Percentiles rank a stretch among this genome's conserved stretches.
These are phyloP conservation scores for Astatoreochromis straeleni DNA, from an alignment of 2,113 vertebrate genomes.

Conservation along the genomic window DNA sequence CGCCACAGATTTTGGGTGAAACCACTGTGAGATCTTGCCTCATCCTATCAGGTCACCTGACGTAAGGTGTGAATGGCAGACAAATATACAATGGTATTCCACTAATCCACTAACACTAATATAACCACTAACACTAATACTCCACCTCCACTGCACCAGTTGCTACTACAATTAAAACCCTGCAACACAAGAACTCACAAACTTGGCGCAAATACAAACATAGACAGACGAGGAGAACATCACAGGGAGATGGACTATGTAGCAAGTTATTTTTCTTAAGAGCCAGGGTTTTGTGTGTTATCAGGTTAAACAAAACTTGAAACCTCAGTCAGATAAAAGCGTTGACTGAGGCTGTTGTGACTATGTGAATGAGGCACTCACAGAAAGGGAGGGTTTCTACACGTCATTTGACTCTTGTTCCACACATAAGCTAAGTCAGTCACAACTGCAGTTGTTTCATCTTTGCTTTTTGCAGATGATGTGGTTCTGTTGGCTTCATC, in stretches of 20 bases:
- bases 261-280: background rate
- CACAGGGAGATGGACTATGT: background rate
- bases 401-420: background rate
- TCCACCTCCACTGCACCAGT: background rate
- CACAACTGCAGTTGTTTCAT: background rate
- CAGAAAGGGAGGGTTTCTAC: background rate
- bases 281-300: background rate
- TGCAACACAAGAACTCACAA: background rate
- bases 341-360: background rate
- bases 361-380: background rate
- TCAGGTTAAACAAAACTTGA: background rate
- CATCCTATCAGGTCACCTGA: background rate
- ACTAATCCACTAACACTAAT: background rate
- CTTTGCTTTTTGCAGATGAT: background rate
- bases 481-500: rapidly evolving
- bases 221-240: background rate
- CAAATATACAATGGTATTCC: background rate
- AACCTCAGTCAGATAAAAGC: background rate
- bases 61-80: background rate
- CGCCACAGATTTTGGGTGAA: rapidly evolving
- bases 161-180: background rate
- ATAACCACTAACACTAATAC: background rate
- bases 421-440: background rate
- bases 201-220: background rate
- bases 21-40: background rate